Percentiles rank a stretch among this genome's conserved stretches.
Conservation (phyloP, 2,888 invertebrate genomes). For the Zygogramma bicolorata region DNA sequence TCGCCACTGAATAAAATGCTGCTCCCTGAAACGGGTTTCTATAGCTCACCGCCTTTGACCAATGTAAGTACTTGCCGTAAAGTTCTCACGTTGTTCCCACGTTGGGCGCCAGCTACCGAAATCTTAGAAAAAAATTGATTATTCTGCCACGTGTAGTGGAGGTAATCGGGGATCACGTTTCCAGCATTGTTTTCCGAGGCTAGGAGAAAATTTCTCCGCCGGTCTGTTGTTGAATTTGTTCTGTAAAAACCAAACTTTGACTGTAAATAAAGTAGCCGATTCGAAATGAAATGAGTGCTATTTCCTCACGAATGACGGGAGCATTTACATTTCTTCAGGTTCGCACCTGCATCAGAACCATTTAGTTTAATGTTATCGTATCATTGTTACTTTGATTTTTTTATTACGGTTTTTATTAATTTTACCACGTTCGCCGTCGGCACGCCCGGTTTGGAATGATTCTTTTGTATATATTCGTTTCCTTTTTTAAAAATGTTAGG, state of each 20-base stretch:
- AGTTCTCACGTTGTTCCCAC: too few species aligned
- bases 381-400: conserved; percentile 7
- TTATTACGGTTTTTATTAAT: neutral
- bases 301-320: neutral
- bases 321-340: neutral
- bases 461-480: neutral
- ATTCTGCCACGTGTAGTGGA: too few species aligned
- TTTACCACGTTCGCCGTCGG: neutral
- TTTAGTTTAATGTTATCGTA: neutral
- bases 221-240: neutral
- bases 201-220: neutral
- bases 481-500: neutral
- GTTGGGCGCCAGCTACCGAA: neutral
- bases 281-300: neutral
- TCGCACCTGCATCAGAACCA: neutral
- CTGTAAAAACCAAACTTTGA: neutral
- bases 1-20: neutral
- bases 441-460: neutral
- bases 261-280: neutral
- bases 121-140: too few species aligned
- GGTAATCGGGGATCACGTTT: too few species aligned
- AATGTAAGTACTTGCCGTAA: too few species aligned
- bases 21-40: too few species aligned
- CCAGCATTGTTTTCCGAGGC: neutral
- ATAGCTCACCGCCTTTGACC: too few species aligned